Evolutionary conservation across 2,113 vertebrate species (phyloP).

Genomic region (Harpagus bidentatus): DNA sequence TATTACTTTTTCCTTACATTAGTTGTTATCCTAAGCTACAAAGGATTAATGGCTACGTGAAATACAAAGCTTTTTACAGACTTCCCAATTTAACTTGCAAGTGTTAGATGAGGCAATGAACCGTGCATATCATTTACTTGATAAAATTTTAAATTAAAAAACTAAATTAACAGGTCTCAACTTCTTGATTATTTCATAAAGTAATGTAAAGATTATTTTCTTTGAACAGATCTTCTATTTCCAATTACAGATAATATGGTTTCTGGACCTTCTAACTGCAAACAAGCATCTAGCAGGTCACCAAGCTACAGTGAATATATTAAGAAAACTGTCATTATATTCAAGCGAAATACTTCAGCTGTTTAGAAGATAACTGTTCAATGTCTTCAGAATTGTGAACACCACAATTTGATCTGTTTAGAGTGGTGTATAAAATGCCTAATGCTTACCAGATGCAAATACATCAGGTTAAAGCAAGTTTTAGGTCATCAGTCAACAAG

Average conservation of each 20-base stretch:
- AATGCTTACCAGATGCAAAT: not conserved
- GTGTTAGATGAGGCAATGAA: not conserved
- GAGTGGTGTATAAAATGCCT: not conserved
- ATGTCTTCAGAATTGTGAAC: not conserved
- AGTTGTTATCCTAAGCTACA: not conserved
- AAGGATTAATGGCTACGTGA: not conserved
- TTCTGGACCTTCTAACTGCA: not conserved
- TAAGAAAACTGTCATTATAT: not conserved
- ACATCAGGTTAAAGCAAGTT: not conserved
- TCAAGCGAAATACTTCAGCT: not conserved
- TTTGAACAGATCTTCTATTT: not conserved
- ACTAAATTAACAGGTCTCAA: not conserved
- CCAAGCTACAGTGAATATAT: not conserved
- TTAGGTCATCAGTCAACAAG: not conserved
- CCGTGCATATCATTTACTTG: not conserved
- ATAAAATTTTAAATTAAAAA: not conserved
- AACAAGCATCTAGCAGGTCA: not conserved
- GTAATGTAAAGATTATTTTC: not conserved
- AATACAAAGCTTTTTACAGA: slow-evolving; percentile 7
- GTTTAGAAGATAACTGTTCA: not conserved
- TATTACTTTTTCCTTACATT: not conserved
- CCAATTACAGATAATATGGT: not conserved
- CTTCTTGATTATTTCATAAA: not conserved
- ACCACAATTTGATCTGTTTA: not conserved
- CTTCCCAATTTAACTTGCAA: not conserved